Base-by-base conservation (phyloP, 2,113 vertebrate genomes). In the Hylia prasina region DNA sequence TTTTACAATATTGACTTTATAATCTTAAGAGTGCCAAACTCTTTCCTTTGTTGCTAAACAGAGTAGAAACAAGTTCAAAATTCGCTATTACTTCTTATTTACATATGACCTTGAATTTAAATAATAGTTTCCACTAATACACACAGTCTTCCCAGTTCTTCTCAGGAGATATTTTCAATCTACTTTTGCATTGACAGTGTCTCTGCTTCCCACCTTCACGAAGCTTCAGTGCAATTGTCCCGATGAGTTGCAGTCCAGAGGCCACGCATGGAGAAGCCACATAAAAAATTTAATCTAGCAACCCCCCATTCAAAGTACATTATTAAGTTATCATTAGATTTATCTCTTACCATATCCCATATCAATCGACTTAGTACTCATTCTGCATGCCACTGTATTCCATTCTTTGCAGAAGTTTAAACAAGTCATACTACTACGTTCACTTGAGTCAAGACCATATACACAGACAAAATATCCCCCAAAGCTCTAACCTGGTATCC, bases 171-270 rank as follows among this genome's bases (percentile, higher is more conserved):
- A 70, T 61, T 4, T 87, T 17, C 18, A 23, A 4, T 23, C 14
- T 47, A 13, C 11, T 54, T 45, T 54, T 77, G 8, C 31, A 35
- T 10, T 42, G 17, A 31, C 22, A 73, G 14, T 0, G 1, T 22
- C 22, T 58, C 53, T 60, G 53, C 53, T 68, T 53, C 39, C 35
- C 0, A 1, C 6, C 20, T 10, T 20, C 16, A 28, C 0, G 0
- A 70, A 11, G n/a, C 10, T 51, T 78, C n/a, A 45, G 20, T 21
- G 40, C 1, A 2, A 30, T 24, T 40, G 25, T 63, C 18, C 31
- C 21, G 11, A 33, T 30, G 7, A 77, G 33, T 5, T 30, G 48
- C 22, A 45, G 37, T 27, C 16, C 5, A 48, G 73, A 60, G 20
- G 35, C 20, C 48, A 65, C 57, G 42, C 50, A 82, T 6, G 0